Conservation (phyloP, 1,140 invertebrate species). For the Wasmannia auropunctata region DNA sequence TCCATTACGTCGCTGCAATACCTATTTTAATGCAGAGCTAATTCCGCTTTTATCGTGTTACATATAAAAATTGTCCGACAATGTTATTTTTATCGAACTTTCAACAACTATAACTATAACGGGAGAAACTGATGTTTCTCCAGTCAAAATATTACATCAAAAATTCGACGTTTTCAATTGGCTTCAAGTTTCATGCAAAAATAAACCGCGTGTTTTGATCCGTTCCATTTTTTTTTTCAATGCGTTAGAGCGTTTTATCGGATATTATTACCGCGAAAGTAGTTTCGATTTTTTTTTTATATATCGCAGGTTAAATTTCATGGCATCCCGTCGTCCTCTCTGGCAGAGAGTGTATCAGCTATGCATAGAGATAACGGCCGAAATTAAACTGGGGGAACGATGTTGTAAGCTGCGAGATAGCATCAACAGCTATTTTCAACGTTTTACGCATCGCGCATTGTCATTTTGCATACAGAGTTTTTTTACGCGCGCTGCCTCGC, state of each 20-base stretch:
- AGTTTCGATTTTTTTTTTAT: neutral
- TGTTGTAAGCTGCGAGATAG: slow-evolving; percentile 27
- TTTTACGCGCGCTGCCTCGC: neutral
- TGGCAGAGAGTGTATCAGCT: slow-evolving; percentile 8
- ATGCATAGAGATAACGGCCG: slow-evolving; percentile 45
- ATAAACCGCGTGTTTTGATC: neutral
- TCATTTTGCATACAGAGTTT: slow-evolving; percentile 50
- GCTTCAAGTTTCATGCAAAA: neutral
- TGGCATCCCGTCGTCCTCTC: neutral
- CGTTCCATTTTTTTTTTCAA: neutral
- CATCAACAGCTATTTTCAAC: slow-evolving; percentile 36
- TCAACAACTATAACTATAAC: neutral
- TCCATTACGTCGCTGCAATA: neutral
- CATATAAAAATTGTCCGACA: neutral
- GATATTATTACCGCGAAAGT: slow-evolving; percentile 24
- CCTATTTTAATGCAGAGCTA: neutral
- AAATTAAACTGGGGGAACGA: slow-evolving; percentile 47
- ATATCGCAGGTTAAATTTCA: slow-evolving; percentile 19
- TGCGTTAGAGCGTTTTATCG: neutral
- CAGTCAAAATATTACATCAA: neutral
- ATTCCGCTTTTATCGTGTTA: neutral
- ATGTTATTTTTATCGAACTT: neutral
- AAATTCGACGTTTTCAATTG: neutral
- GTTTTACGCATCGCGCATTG: slow-evolving; percentile 25
- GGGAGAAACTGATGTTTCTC: neutral